Percentiles rank a stretch among this genome's conserved stretches.
These are phyloP conservation scores for Bedellia somnulentella DNA, from an alignment of 2,888 invertebrate genomes.

Conservation along the genomic window DNA sequence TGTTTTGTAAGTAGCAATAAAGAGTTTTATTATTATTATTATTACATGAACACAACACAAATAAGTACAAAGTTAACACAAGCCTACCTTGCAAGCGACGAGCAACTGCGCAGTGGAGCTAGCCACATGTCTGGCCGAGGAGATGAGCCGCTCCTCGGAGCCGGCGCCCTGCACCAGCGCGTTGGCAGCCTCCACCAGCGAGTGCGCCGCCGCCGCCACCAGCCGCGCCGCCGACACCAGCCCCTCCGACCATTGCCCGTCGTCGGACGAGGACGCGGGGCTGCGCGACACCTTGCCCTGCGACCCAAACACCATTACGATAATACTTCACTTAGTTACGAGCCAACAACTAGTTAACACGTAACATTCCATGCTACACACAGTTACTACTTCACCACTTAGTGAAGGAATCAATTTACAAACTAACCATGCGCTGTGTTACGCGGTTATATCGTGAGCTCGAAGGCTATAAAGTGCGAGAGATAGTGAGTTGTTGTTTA, in stretches of 20 bases:
- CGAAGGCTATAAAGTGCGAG: no score
- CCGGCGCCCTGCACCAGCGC: slow-evolving; percentile 88
- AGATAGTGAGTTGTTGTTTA: no score
- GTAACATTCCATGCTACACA: no score
- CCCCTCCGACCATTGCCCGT: slow-evolving; percentile 98
- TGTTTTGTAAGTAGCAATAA: no score
- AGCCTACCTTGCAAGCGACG: slow-evolving; percentile 88
- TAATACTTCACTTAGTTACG: not conserved
- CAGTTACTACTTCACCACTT: no score
- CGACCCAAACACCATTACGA: not conserved
- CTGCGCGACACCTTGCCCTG: slow-evolving; percentile 84
- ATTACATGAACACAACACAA: not conserved
- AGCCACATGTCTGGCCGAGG: slow-evolving; percentile 95
- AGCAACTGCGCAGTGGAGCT: slow-evolving; percentile 95
- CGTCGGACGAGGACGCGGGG: slow-evolving; percentile 84
- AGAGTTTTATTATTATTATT: no score
- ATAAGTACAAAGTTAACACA: not conserved
- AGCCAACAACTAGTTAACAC: not conserved
- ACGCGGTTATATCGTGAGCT: no score
- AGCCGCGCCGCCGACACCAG: slow-evolving; percentile 92
- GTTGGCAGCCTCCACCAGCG: slow-evolving; percentile 96
- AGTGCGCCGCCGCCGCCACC: slow-evolving; percentile 97
- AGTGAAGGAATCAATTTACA: no score
- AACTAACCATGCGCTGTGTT: no score
- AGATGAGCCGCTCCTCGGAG: slow-evolving; percentile 94